Evolutionary conservation across 2,113 vertebrate genomes (phyloP).

Genomic region (Hypanus sabinus): DNA sequence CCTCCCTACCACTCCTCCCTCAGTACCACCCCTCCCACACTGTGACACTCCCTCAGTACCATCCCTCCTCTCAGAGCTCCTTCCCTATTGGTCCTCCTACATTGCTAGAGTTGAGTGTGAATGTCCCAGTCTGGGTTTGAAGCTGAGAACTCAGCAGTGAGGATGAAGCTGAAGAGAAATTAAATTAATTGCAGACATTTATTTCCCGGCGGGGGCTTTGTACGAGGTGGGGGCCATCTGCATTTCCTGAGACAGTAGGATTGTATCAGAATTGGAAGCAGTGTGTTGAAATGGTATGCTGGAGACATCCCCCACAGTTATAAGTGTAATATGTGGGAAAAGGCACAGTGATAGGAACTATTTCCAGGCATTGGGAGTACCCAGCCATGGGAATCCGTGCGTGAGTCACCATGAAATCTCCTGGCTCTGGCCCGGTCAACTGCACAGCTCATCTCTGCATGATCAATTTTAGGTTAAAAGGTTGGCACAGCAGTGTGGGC

Average conservation of each 20-base stretch:
- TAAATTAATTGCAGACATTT: neutral
- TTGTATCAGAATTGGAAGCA: too few relatives aligned
- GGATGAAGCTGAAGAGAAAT: neutral
- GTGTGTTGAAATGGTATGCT: neutral
- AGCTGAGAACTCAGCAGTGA: neutral
- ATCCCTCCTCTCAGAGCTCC: too few relatives aligned
- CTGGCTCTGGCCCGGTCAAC: neutral
- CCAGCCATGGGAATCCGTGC: neutral
- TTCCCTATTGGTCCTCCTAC: too few relatives aligned
- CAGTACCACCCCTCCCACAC: too few relatives aligned
- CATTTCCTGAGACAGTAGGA: neutral
- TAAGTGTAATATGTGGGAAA: neutral
- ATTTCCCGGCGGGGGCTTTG: neutral
- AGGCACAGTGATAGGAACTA: neutral
- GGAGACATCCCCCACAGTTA: neutral
- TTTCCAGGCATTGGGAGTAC: neutral
- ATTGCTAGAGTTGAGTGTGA: too few relatives aligned
- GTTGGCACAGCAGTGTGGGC: too few relatives aligned
- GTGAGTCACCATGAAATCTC: neutral
- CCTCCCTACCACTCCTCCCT: too few relatives aligned
- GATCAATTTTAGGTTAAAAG: too few relatives aligned
- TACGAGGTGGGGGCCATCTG: neutral
- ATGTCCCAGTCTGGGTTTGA: too few relatives aligned
- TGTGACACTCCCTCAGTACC: too few relatives aligned
- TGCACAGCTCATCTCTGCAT: too few relatives aligned